phyloP scores from a whole-genome alignment of 2,113 vertebrate species.

The Eurystomus gularis region DNA sequence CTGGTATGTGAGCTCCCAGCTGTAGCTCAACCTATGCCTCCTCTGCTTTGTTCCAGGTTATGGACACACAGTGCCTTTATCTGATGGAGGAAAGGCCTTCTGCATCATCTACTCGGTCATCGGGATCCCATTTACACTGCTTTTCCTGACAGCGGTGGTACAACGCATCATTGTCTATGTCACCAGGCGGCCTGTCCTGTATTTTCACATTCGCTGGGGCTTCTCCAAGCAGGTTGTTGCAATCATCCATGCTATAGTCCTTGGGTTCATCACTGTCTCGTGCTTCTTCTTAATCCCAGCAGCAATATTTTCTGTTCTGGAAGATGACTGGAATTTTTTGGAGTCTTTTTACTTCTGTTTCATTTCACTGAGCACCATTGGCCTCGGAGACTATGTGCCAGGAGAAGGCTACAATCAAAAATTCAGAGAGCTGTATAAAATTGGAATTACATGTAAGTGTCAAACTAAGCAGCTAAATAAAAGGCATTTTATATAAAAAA shows the following conservation, averaged over 20 bases:
- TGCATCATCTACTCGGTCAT: slow-evolving; percentile 95
- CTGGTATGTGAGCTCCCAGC: background rate
- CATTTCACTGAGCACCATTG: slow-evolving; percentile 96
- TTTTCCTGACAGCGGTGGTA: slow-evolving; percentile 95
- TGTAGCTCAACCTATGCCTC: background rate
- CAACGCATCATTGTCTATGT: slow-evolving; percentile 91
- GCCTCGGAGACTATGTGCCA: slow-evolving; percentile 94
- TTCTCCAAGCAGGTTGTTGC: slow-evolving; percentile 89
- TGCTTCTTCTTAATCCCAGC: slow-evolving; percentile 95
- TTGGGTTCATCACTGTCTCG: slow-evolving; percentile 81
- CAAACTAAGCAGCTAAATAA: background rate
- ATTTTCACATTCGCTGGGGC: slow-evolving; percentile 89
- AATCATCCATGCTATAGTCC: slow-evolving; percentile 82
- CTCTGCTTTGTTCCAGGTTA: slow-evolving; percentile 80
- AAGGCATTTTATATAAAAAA: background rate
- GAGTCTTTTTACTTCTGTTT: slow-evolving; percentile 98
- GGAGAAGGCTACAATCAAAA: slow-evolving; percentile 91
- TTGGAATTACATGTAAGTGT: slow-evolving; percentile 92
- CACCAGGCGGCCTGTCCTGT: slow-evolving; percentile 85
- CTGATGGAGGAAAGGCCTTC: slow-evolving; percentile 93
- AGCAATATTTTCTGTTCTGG: slow-evolving; percentile 88
- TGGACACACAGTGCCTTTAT: slow-evolving; percentile 94
- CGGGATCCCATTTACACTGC: slow-evolving; percentile 95
- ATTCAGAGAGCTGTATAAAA: slow-evolving; percentile 92
- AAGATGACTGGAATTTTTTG: slow-evolving; percentile 96